Conservation (phyloP, 2,113 vertebrate species). For the Pteronura brasiliensis region DNA sequence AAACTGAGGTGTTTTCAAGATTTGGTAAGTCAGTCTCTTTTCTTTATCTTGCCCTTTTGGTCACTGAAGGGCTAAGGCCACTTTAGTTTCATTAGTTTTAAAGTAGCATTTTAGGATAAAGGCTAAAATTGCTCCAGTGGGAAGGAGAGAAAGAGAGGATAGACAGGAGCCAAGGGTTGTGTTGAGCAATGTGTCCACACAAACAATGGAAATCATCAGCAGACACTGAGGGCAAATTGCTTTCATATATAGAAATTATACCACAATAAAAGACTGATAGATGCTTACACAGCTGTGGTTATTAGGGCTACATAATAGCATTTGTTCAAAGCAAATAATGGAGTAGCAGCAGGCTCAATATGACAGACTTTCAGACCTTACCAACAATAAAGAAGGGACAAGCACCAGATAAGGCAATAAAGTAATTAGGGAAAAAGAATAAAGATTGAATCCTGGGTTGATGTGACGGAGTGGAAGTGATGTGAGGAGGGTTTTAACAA, state of each 20-base stretch:
- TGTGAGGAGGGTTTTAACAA: neutral
- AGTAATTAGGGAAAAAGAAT: constrained; percentile 25
- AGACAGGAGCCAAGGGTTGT: neutral
- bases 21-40: neutral
- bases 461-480: neutral
- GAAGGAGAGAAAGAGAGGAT: neutral
- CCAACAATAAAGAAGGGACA: neutral
- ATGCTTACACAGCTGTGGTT: constrained; percentile 46
- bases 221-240: constrained; percentile 45
- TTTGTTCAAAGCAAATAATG: constrained; percentile 66
- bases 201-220: constrained; percentile 42
- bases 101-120: constrained; percentile 39
- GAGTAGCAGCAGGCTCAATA: constrained; percentile 22
- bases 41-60: neutral
- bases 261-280: constrained; percentile 55
- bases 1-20: neutral
- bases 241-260: constrained; percentile 64
- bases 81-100: constrained; percentile 11
- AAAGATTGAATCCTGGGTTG: neutral
- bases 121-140: constrained; percentile 4
- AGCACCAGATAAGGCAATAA: neutral
- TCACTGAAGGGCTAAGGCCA: neutral
- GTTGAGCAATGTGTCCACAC: constrained; percentile 5
- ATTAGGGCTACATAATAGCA: constrained; percentile 11
- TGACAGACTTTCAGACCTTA: constrained; percentile 35